Base-by-base conservation (phyloP, 2,113 vertebrate genomes). In the Aptenodytes forsteri region DNA sequence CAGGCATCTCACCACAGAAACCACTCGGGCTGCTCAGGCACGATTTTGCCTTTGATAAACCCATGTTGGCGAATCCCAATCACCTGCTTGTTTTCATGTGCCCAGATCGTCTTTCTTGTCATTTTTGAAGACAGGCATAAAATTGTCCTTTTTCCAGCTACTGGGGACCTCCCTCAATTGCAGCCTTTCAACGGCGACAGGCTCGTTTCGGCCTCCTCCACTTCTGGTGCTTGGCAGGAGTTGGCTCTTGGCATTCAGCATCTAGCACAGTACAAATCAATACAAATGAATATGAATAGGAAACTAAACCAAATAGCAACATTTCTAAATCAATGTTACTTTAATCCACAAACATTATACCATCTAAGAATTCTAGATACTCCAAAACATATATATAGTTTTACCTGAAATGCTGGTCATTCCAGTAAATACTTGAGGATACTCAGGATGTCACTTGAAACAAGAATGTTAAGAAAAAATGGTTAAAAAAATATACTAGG, bases 141-240 rank as follows among this genome's bases (percentile, higher is more conserved):
- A 64, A 52, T 20, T 10, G 13, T 29, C 38, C 42, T 59, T 81
- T 65, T 56, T 34, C 29, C 20, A 44, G 54, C 30, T 25, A 25
- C 17, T 4, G 36, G 30, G 34, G 19, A 58, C 12, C 25, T 75
- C 49, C 49, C 49, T 69, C 55, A 50, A 17, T 19, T 15, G 59
- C 36, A 93, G 56, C 23, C 22, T 55, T 50, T 49, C 65, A 34
- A 72, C 80, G 67, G 47, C 5, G 6, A n/a, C 26, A 18, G 38
- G n/a, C 20, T 55, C 0, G 0, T 30, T 52, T 5, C 5, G 10
- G 47, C 47, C n/a, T 55, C 47, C 38, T 79, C 47, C 25, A 25
- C 10, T 54, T 49, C 61, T 50, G 32, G 47, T 17, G 16, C 21
- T 65, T 36, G 65, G 49, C 58, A 56, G 49, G 44, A 86, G 15